Evolutionary conservation across 1,140 invertebrate genomes (phyloP), one percentile per base, ranked within the genome.

Genomic region (Hyphantria cunea): DNA sequence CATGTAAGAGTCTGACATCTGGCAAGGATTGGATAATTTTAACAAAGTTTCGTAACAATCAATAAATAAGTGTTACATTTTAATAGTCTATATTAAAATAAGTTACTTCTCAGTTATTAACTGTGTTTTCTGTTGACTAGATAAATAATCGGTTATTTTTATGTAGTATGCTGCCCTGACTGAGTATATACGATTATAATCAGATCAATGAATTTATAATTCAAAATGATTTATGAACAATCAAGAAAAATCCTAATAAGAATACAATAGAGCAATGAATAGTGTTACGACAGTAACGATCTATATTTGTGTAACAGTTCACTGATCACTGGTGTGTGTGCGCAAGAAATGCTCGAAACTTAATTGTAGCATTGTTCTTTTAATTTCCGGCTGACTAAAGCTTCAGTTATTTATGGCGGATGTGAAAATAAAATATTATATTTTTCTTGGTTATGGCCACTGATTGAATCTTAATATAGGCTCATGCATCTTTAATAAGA

Each of bases 1-100:
- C 80, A 90, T 84, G 74, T 90, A 90, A 42, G 79, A 78, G 67
- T 92, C 90, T 74, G 86, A 86, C 89, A 92, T 85, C 82, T 89
- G 76, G 12, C 54, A 48, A 49, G 45, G 33, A 39, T 44, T 44
- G 10, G 0, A 44, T 25, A 25, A 25, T 25, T 25, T 25, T 25
- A 25, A 25, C 17, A 25, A 25, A 25, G 17, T 5, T 25, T 25
- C 17, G 17, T 25, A 25, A 25, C 5, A 25, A 25, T 25, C 17
- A 25, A 25, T 25, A 5, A 25, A n/a, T n/a, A n/a, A n/a, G n/a
- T n/a, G n/a, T n/a, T n/a, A n/a, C n/a, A n/a, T n/a, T n/a, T n/a
- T n/a, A n/a, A n/a, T n/a, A n/a, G n/a, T n/a, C n/a, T n/a, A n/a
- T n/a, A n/a, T n/a, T n/a, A n/a, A n/a, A n/a, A n/a, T n/a, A n/a